phyloP scores from a whole-genome alignment of 1,140 invertebrate genomes.

The Neuroterus valhalla region DNA sequence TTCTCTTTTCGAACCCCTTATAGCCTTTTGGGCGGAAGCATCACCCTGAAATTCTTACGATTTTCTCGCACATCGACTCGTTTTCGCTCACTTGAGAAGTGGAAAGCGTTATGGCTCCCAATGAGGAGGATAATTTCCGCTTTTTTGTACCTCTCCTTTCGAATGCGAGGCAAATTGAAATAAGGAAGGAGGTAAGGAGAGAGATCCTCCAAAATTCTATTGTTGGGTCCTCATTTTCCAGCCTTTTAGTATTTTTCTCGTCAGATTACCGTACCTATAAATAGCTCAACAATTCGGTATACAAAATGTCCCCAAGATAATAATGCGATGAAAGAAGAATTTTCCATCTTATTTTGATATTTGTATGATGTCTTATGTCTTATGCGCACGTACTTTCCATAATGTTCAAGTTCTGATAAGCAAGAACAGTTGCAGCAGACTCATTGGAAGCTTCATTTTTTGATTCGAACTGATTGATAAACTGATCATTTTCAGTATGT shows the following conservation, averaged over 20 bases:
- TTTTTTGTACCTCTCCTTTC: slow-evolving; percentile 25
- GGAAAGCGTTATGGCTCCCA: slow-evolving; percentile 22
- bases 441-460: too few relatives aligned
- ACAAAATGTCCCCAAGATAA: too few relatives aligned
- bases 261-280: neutral
- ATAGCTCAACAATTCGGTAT: too few relatives aligned
- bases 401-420: too few relatives aligned
- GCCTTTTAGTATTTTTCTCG: neutral
- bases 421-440: too few relatives aligned
- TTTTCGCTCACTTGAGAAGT: slow-evolving; percentile 1
- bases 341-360: too few relatives aligned
- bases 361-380: too few relatives aligned
- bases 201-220: neutral
- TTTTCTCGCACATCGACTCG: slow-evolving; percentile 13
- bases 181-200: neutral
- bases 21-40: slow-evolving; percentile 12
- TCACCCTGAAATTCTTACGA: slow-evolving; percentile 18
- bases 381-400: too few relatives aligned
- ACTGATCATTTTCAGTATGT: too few relatives aligned
- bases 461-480: too few relatives aligned
- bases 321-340: too few relatives aligned
- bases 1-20: slow-evolving; percentile 15
- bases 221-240: neutral
- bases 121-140: slow-evolving; percentile 28
- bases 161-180: neutral